Percentiles rank a stretch among this genome's conserved stretches.
These are phyloP conservation scores for Odontomachus brunneus DNA, from an alignment of 1,140 invertebrate genomes.

Conservation along the genomic window DNA sequence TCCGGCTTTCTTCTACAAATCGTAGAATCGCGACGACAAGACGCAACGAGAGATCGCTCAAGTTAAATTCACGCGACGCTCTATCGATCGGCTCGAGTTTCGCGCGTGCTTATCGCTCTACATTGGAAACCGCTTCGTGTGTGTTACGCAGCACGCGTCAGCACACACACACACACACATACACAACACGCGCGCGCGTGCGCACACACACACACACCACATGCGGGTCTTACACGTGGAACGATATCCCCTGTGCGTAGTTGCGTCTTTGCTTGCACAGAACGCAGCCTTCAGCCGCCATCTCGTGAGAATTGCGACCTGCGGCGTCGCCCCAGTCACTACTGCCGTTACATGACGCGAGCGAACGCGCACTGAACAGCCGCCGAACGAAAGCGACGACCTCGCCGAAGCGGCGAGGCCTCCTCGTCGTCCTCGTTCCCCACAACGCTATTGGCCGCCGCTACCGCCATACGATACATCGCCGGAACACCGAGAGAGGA, in stretches of 20 bases:
- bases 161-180: neutral
- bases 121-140: neutral
- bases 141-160: neutral
- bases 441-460: constrained; percentile 3
- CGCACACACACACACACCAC: neutral
- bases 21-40: no score
- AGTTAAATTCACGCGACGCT: neutral
- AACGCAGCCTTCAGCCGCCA: constrained; percentile 2
- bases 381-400: neutral
- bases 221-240: constrained; percentile 3
- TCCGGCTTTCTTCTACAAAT: no score
- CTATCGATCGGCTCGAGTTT: no score
- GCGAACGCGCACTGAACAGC: neutral
- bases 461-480: neutral
- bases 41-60: no score
- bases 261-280: constrained; percentile 2
- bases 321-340: neutral
- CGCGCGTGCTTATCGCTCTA: neutral
- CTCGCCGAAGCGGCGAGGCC: neutral
- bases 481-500: neutral
- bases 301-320: neutral
- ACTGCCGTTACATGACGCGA: neutral
- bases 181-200: no score
- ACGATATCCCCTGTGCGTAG: neutral
- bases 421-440: constrained; percentile 13